Evolutionary conservation across 2,113 vertebrate genomes (phyloP).

Genomic region (Antechinus flavipes): DNA sequence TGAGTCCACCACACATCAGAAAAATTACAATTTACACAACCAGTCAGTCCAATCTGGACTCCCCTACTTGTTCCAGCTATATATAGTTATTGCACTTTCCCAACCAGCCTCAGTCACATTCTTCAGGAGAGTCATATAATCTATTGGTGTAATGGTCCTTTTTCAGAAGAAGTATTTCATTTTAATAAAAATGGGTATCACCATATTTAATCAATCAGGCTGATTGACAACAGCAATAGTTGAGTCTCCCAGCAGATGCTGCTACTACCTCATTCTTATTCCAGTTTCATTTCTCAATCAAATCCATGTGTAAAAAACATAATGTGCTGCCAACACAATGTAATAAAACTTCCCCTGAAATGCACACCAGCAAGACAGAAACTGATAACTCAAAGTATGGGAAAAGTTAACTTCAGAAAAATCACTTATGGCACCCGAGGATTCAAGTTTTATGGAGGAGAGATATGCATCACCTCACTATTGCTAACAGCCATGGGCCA

Average conservation of each 20-base stretch:
- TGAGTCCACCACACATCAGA: background rate
- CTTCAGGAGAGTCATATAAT: constrained; percentile 73
- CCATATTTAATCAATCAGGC: constrained; percentile 89
- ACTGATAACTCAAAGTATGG: constrained; percentile 83
- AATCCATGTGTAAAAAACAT: constrained; percentile 88
- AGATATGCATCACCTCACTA: constrained; percentile 68
- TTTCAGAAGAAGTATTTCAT: constrained; percentile 84
- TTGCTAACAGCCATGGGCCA: constrained; percentile 69
- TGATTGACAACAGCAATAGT: constrained; percentile 87
- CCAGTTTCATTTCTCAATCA: constrained; percentile 89
- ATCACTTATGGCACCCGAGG: constrained; percentile 83
- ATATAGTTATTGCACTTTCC: constrained; percentile 62
- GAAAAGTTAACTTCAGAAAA: constrained; percentile 86
- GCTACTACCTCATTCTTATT: constrained; percentile 87
- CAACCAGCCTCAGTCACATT: constrained; percentile 69
- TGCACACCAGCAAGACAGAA: constrained; percentile 83
- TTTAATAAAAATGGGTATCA: constrained; percentile 85
- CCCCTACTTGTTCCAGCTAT: constrained; percentile 63
- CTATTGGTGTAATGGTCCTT: constrained; percentile 75
- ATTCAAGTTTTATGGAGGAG: constrained; percentile 83
- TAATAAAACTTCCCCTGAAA: constrained; percentile 87
- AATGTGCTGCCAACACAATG: constrained; percentile 86
- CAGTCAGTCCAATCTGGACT: constrained; percentile 70
- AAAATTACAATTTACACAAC: constrained; percentile 64
- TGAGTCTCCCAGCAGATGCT: constrained; percentile 83